A percentile compares a stretch with the other conserved stretches of the same genome.
Conservation (phyloP, 2,113 vertebrate genomes). For the Prochilodus magdalenae region DNA sequence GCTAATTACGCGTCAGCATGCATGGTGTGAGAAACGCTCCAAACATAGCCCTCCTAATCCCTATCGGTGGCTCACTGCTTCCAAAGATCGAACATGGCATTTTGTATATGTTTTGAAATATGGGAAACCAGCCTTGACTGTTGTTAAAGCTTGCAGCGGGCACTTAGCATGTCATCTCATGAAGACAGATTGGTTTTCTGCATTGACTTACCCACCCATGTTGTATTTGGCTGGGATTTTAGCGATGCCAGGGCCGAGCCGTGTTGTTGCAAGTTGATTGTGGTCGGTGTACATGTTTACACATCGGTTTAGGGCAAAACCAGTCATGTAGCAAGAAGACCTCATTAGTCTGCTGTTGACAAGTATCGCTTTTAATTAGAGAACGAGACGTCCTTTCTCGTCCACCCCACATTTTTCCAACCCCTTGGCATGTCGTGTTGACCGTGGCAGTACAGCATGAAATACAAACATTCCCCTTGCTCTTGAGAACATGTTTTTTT, state of each 20-base stretch:
- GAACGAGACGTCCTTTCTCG: neutral
- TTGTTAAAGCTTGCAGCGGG: conserved; percentile 27
- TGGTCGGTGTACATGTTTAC: neutral
- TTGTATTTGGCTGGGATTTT: conserved; percentile 38
- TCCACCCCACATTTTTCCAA: neutral
- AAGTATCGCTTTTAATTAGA: neutral
- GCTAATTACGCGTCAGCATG: neutral
- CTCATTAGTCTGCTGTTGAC: neutral
- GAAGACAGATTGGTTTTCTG: conserved; percentile 39
- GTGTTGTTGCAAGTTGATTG: conserved; percentile 6
- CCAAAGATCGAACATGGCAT: conserved; percentile 14
- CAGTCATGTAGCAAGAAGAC: neutral
- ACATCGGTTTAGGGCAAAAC: neutral
- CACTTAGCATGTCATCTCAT: conserved; percentile 28
- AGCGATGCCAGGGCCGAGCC: conserved; percentile 6
- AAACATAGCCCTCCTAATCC: conserved; percentile 1
- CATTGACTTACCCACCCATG: conserved; percentile 29
- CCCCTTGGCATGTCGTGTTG: neutral
- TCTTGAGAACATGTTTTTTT: neutral
- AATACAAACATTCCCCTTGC: neutral
- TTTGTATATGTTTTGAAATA: conserved; percentile 22
- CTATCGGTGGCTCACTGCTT: neutral
- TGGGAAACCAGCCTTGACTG: conserved; percentile 37
- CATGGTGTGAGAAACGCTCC: neutral
- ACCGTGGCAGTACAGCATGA: neutral